Conservation (phyloP, 2,888 invertebrate species). For the Drosophila putrida region DNA sequence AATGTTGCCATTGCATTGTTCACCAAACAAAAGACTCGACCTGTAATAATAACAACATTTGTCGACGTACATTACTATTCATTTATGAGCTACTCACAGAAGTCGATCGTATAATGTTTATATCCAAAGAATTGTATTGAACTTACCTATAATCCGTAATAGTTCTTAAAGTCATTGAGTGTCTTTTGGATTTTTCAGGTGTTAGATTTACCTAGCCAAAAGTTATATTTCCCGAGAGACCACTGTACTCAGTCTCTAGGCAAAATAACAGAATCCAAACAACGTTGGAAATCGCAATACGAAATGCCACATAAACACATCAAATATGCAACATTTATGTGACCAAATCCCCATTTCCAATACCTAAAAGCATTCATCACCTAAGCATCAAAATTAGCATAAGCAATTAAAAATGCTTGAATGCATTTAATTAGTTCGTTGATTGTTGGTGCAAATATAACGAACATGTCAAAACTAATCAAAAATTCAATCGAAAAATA, state of each 20-base stretch:
- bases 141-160: too few relatives aligned
- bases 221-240: background rate
- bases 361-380: conserved; percentile 6
- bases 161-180: background rate
- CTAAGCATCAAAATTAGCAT: conserved; percentile 73
- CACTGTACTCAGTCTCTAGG: conserved; percentile 9
- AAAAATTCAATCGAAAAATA: conserved; percentile 71
- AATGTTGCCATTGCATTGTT: conserved; percentile 65
- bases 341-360: conserved; percentile 12
- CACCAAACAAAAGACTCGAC: conserved; percentile 59
- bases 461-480: conserved; percentile 64
- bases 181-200: background rate
- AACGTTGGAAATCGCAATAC: conserved; percentile 26
- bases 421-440: conserved; percentile 76
- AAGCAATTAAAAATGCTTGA: conserved; percentile 80
- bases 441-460: conserved; percentile 66
- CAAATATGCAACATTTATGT: conserved; percentile 58
- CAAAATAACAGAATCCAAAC: conserved; percentile 12
- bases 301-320: conserved; percentile 54
- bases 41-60: conserved; percentile 51
- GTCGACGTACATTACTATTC: conserved; percentile 37
- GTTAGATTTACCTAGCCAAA: background rate
- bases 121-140: too few relatives aligned
- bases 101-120: too few relatives aligned
- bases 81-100: conserved; percentile 48